Evolutionary conservation across 2,888 invertebrate species (phyloP).

Genomic region (Entomobrya proxima): DNA sequence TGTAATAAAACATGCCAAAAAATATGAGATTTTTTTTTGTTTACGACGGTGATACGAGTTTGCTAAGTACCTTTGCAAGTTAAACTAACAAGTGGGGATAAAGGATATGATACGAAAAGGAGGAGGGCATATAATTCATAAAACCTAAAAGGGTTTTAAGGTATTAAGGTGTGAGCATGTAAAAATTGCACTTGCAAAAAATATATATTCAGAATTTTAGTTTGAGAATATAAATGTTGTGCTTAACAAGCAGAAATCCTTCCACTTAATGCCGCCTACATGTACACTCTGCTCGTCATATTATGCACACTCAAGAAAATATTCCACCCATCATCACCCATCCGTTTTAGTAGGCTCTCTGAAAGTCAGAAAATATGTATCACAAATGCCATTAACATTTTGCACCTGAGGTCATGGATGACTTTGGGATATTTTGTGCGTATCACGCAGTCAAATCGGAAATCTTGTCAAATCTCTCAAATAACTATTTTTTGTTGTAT

Average conservation of each 20-base stretch:
- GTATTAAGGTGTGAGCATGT: not conserved
- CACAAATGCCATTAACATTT: not conserved
- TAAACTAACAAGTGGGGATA: not conserved
- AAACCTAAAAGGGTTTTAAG: not conserved
- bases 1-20: no score
- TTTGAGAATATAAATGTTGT: no score
- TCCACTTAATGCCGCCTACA: not conserved
- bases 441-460: constrained; percentile 5
- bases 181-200: not conserved
- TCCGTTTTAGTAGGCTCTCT: not conserved
- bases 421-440: not conserved
- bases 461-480: no score
- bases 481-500: not conserved
- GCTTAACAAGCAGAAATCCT: constrained; percentile 15
- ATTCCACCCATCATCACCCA: constrained; percentile 8
- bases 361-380: not conserved
- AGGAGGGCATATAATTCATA: not conserved
- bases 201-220: not conserved
- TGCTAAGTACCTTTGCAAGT: no score
- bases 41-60: no score
- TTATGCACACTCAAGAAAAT: not conserved
- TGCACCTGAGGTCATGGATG: not conserved
- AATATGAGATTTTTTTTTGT: no score
- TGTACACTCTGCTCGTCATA: not conserved
- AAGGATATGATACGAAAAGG: not conserved